Base-by-base conservation (phyloP, 2,113 vertebrate genomes). In the Columbina picui region DNA sequence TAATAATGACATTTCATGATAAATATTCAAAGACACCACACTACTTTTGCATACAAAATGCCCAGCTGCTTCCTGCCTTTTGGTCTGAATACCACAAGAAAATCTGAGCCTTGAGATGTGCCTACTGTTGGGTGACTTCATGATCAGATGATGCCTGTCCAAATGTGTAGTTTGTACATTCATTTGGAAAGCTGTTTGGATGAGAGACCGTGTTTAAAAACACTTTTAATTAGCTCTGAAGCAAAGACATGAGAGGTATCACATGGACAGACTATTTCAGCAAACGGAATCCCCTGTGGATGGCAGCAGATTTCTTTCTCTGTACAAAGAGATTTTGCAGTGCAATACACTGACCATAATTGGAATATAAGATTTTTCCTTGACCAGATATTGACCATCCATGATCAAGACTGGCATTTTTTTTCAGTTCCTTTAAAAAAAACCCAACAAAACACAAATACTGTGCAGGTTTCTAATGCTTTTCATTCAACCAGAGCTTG, bases 401-500 rank as follows among this genome's bases (percentile, higher is more conserved):
- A 1, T 43, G 18, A n/a, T 65, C 47, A 74, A 49, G 8, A 11
- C 27, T 90, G 56, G 1, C 4, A 67, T 92, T 84, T 81, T 83
- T 15, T 53, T 87, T 87, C 60, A 43, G 18, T 91, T 85, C 13
- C 17, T 78, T 76, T 78, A 75, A 90, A 59, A 8, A 74, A 69
- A 87, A 10, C 39, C 39, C 9, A 43, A 8, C 7, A 76, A 27
- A 15, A 6, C 17, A 32, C 52, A 76, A 75, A 84, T 56, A 59
- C 21, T 47, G 10, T 53, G 55, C 14, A 74, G 5, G 9, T 38
- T 92, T 91, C 34, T 96, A 30, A 96, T 89, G 34, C 10, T 69
- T 83, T 85, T 97, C 89, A 22, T 80, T 96, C 89, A 88, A 53
- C 5, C 89, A 99, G 99, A 94, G 86, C 36, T 95, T 99, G 81